phyloP scores from a whole-genome alignment of 2,888 invertebrate species.

The Cerastis rubricosa region DNA sequence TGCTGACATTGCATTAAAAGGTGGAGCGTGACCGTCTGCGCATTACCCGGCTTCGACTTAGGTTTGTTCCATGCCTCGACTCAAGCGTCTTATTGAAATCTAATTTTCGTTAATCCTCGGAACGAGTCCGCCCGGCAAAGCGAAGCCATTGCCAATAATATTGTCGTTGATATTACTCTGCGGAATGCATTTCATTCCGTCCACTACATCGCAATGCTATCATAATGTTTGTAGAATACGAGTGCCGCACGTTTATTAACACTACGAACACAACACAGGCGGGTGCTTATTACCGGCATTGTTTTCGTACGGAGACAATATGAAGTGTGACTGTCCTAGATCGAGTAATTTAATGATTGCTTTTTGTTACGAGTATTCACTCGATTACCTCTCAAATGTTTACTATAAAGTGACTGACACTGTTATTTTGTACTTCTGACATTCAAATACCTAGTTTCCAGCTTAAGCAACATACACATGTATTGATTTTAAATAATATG shows the following conservation, averaged over 20 bases:
- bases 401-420: background rate
- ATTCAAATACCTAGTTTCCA: background rate
- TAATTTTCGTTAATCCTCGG: slow-evolving; percentile 89
- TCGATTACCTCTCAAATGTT: slow-evolving; percentile 6
- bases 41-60: slow-evolving; percentile 84
- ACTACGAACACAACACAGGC: background rate
- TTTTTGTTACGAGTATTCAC: slow-evolving; percentile 18
- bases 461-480: background rate
- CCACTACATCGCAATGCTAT: slow-evolving; percentile 65
- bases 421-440: background rate
- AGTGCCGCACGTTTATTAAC: slow-evolving; percentile 7
- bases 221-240: slow-evolving; percentile 63
- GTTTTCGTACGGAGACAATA: slow-evolving; percentile 12
- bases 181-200: slow-evolving; percentile 73
- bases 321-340: slow-evolving; percentile 2
- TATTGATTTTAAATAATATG: background rate
- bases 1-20: slow-evolving; percentile 86
- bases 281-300: slow-evolving; percentile 13
- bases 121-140: slow-evolving; percentile 77
- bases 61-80: slow-evolving; percentile 83
- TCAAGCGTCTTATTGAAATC: slow-evolving; percentile 90
- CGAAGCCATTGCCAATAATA: slow-evolving; percentile 81
- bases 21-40: slow-evolving; percentile 86
- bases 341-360: slow-evolving; percentile 7
- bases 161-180: slow-evolving; percentile 79